A percentile compares a stretch with the other conserved stretches of the same genome.
These are phyloP conservation scores for Ammodytes marinus DNA, from an alignment of 2,113 vertebrate genomes.

Conservation along the genomic window DNA sequence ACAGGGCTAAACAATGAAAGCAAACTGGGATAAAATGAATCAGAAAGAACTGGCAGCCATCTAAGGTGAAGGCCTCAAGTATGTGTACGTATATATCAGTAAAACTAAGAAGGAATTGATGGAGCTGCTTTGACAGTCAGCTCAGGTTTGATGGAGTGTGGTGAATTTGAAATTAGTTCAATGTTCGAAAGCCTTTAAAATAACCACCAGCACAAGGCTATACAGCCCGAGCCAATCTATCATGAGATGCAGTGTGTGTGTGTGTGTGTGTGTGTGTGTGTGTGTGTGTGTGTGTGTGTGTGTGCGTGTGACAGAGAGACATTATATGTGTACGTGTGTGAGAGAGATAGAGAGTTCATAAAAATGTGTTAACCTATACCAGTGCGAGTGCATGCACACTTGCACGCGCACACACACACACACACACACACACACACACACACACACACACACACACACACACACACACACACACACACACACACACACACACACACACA, in stretches of 20 bases:
- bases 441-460: constrained; percentile 10
- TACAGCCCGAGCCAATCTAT: constrained; percentile 62
- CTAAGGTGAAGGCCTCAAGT: constrained; percentile 21
- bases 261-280: constrained; percentile 12
- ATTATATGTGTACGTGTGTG: constrained; percentile 6
- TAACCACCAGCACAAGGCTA: constrained; percentile 54
- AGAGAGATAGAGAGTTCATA: constrained; percentile 64
- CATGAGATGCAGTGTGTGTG: constrained; percentile 24
- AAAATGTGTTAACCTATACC: constrained; percentile 57
- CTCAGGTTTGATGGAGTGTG: constrained; percentile 70
- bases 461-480: constrained; percentile 31
- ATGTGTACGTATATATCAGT: constrained; percentile 49
- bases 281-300: constrained; percentile 2
- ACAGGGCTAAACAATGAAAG: neutral
- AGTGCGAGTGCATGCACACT: constrained; percentile 34
- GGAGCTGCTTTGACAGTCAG: constrained; percentile 50
- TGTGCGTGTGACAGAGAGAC: constrained; percentile 14
- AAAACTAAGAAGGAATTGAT: constrained; percentile 58
- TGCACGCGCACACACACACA: constrained; percentile 17
- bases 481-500: constrained; percentile 11
- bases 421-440: constrained; percentile 6
- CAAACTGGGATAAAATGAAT: constrained; percentile 33
- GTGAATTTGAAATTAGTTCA: constrained; percentile 76
- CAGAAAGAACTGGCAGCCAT: constrained; percentile 28
- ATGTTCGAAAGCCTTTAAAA: constrained; percentile 76